phyloP scores from a whole-genome alignment of 2,888 invertebrate species.

The Cheilosia scutellata region DNA sequence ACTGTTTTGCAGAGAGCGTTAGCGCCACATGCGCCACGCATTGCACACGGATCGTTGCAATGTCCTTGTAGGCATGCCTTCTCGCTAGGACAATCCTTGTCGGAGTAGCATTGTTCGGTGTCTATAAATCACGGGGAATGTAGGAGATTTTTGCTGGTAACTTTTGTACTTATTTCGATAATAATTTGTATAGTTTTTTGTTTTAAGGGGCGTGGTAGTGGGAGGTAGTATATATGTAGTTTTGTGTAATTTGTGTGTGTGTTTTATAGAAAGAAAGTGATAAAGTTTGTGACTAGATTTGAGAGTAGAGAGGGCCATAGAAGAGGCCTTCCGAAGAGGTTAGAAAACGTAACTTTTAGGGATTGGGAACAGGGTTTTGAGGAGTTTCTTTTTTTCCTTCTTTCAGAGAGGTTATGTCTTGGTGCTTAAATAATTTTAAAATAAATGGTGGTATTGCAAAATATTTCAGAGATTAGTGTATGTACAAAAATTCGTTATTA shows the following conservation, averaged over 20 bases:
- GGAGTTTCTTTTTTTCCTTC: conserved; percentile 42
- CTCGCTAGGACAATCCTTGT: conserved; percentile 95
- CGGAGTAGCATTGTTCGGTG: conserved; percentile 94
- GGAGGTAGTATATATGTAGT: conserved; percentile 49
- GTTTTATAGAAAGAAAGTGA: conserved; percentile 41
- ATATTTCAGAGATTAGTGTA: conserved; percentile 72
- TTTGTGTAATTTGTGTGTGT: conserved; percentile 56
- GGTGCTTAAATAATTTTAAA: conserved; percentile 76
- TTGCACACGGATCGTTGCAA: conserved; percentile 95
- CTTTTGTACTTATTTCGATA: conserved; percentile 72
- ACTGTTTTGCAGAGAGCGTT: conserved; percentile 95
- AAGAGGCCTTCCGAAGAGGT: conserved; percentile 47
- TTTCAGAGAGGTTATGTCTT: conserved; percentile 64
- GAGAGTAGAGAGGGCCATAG: conserved; percentile 34
- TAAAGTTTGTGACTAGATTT: conserved; percentile 57
- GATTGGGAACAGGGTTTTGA: conserved; percentile 59
- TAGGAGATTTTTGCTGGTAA: conserved; percentile 73
- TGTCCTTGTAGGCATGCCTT: conserved; percentile 95
- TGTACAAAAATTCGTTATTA: conserved; percentile 74
- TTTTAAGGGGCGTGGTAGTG: conserved; percentile 60
- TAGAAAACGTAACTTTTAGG: conserved; percentile 42
- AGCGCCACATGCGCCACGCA: conserved; percentile 94
- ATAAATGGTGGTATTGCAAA: conserved; percentile 72
- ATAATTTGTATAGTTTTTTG: conserved; percentile 52
- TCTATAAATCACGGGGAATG: conserved; percentile 80